Conservation (phyloP, 1,140 invertebrate genomes). For the Euwallacea similis region DNA sequence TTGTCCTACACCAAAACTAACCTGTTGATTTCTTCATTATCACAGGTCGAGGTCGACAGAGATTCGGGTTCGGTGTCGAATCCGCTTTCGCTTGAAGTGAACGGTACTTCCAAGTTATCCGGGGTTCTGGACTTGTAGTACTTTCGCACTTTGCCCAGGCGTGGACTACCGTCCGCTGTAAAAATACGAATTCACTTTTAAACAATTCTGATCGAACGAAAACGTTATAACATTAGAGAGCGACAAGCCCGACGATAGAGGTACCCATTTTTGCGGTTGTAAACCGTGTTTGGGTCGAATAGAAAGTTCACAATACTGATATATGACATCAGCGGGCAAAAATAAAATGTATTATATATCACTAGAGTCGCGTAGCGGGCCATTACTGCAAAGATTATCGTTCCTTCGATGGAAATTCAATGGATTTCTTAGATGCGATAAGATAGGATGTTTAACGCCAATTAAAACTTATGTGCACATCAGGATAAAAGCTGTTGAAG, state of each 20-base stretch:
- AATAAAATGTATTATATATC: background rate
- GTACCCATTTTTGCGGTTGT: background rate
- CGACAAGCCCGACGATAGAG: no score
- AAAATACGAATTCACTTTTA: constrained; percentile 14
- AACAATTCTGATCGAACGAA: no score
- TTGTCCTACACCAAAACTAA: background rate
- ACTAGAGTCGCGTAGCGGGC: background rate
- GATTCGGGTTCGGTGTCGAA: constrained; percentile 54
- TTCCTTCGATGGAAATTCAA: no score
- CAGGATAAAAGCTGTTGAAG: no score
- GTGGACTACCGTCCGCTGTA: constrained; percentile 56
- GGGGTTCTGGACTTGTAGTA: constrained; percentile 50
- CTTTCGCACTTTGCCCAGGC: constrained; percentile 60
- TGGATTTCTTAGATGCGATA: no score
- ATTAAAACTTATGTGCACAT: no score
- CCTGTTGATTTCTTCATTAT: constrained; percentile 40
- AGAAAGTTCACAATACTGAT: constrained; percentile 12
- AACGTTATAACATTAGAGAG: no score
- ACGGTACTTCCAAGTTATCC: constrained; percentile 48
- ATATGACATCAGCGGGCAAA: constrained; percentile 15
- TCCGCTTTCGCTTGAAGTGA: constrained; percentile 54
- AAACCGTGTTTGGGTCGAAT: constrained; percentile 12
- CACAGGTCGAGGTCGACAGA: constrained; percentile 44
- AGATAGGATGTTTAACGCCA: no score
- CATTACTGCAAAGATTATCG: background rate